These are phyloP conservation scores for Hydrolagus colliei DNA, from an alignment of 2,797 vertebrate species.

Conservation along the genomic window DNA sequence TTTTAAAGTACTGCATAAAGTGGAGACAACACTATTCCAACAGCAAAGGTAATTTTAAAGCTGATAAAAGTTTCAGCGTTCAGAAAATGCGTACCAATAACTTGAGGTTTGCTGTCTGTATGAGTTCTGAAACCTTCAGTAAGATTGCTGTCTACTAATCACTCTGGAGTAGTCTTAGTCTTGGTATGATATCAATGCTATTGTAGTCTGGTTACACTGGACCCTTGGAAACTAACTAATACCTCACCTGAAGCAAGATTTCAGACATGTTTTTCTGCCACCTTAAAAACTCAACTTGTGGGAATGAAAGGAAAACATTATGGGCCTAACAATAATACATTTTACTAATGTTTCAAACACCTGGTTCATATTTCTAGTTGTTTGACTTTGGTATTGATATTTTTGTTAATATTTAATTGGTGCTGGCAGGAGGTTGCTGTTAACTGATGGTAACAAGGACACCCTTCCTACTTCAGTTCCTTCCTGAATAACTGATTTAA, in stretches of 20 bases:
- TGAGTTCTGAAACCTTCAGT: no score
- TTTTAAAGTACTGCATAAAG: no score
- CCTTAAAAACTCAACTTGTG: not conserved
- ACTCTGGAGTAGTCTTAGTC: no score
- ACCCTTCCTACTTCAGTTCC: constrained; percentile 11
- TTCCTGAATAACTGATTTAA: not conserved
- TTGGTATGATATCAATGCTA: no score
- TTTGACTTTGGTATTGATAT: not conserved
- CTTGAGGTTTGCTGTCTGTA: no score
- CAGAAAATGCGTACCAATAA: no score
- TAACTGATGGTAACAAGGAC: constrained; percentile 10
- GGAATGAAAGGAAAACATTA: not conserved
- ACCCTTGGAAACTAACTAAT: no score
- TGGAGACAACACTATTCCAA: no score
- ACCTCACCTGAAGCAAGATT: not conserved
- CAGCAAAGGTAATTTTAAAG: no score
- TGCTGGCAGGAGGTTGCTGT: not conserved
- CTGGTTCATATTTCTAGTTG: not conserved
- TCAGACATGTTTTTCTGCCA: not conserved
- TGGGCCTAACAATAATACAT: not conserved
- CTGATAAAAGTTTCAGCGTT: no score
- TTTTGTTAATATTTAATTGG: not conserved
- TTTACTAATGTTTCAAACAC: not conserved
- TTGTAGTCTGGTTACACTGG: no score
- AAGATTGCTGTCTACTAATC: no score